Percentiles rank a stretch among this genome's conserved stretches.
Conservation (phyloP, 2,888 invertebrate species). For the Pristionchus japonicus region DNA sequence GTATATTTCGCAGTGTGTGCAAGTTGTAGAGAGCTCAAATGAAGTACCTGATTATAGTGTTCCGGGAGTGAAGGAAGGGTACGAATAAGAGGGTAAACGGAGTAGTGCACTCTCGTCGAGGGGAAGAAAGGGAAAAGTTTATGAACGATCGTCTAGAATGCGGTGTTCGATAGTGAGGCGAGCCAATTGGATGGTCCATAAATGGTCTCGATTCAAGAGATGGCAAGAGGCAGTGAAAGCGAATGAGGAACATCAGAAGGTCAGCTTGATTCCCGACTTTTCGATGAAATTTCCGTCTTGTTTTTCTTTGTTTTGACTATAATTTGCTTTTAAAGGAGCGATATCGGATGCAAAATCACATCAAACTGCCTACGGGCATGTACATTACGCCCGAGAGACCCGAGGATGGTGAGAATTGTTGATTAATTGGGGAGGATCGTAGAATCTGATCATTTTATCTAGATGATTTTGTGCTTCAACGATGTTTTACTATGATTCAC, state of each 20-base stretch:
- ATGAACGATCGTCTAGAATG: constrained; percentile 11
- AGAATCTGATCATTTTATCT: not conserved
- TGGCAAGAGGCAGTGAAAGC: constrained; percentile 64
- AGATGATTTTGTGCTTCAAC: no score
- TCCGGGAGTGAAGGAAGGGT: not conserved
- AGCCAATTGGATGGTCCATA: constrained; percentile 49
- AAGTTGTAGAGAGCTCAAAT: constrained; percentile 16
- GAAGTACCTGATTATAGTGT: constrained; percentile 30
- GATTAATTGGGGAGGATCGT: constrained; percentile 1
- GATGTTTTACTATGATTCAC: not conserved
- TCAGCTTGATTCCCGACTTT: not conserved
- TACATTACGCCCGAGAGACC: constrained; percentile 70
- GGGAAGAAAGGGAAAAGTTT: not conserved
- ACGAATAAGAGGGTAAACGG: not conserved
- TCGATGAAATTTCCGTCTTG: not conserved
- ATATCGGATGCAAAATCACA: constrained; percentile 57
- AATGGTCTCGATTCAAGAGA: constrained; percentile 57
- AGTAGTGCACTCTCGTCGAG: not conserved
- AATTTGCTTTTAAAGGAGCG: constrained; percentile 49
- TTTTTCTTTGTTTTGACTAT: not conserved
- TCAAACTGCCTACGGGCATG: constrained; percentile 65
- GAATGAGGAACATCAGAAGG: constrained; percentile 58
- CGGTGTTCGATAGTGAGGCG: constrained; percentile 9
- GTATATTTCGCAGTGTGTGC: not conserved
- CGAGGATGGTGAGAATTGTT: constrained; percentile 59